Evolutionary conservation across 2,113 vertebrate genomes (phyloP), one percentile per base, ranked within the genome.

Genomic region (Hystrix cristata): DNA sequence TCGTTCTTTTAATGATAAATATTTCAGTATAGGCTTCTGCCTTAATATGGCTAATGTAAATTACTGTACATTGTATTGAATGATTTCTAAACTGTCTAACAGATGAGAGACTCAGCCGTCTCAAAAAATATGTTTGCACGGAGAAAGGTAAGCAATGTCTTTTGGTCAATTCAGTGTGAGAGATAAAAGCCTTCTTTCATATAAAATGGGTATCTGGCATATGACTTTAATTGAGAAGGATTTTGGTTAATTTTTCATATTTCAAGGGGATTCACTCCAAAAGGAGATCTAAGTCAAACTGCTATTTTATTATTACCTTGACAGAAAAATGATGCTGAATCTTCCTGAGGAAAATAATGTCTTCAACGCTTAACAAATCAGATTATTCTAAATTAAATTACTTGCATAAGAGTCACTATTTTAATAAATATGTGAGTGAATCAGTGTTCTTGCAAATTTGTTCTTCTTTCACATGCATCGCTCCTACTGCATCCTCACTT

Each of bases 201-300:
- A 94, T 53, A 82, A 96, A 92, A 43, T 15, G 72, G 19, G 90
- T 9, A 72, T 1, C 0, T 64, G 21, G 23, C 23, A 59, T 69
- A 59, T 12, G 91, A 67, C 62, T 86, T 92, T 95, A 95, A 95
- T 96, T 89, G 34, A 87, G 51, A 6, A 87, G 5, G 27, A 88
- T 57, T 85, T 97, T 89, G 46, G 1, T 85, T 88, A 80, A 82
- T 62, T 94, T 92, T 95, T 79, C 90, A 83, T 19, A 91, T 91
- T 94, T 94, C 7, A 91, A 46, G 6, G 15, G 18, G 88, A 94
- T 5, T 48, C 25, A 27, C 11, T 78, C 21, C 55, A 82, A 89
- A 92, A 74, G 7, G 13, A 55, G 7, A 9, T 74, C 4, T 87
- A 87, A n/a, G 15, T 84, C 59, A 87, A 90, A 78, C 46, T 59